Conservation (phyloP, 2,113 vertebrate genomes). For the Kobus ellipsiprymnus region DNA sequence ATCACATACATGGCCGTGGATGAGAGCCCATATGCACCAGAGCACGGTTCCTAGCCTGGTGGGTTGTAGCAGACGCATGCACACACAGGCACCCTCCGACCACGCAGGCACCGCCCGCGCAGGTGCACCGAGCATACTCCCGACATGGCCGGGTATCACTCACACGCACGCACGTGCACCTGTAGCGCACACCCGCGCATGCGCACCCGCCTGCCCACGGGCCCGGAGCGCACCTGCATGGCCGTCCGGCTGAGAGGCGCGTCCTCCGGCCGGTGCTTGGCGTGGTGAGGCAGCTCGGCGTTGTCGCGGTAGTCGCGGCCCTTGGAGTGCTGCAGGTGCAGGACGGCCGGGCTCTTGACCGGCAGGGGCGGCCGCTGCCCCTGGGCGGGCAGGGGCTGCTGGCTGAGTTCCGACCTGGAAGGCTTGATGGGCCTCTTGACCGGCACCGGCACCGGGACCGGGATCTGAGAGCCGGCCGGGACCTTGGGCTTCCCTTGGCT, state of each 20-base stretch:
- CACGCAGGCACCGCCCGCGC: neutral
- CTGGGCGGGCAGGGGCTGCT: neutral
- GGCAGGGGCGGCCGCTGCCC: slow-evolving; percentile 86
- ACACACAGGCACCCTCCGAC: neutral
- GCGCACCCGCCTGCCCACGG: fast-evolving
- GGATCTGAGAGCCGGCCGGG: slow-evolving; percentile 45
- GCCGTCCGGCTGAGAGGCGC: slow-evolving; percentile 68
- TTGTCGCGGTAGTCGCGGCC: slow-evolving; percentile 89
- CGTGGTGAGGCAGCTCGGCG: slow-evolving; percentile 81
- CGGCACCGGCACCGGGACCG: neutral
- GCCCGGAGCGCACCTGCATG: slow-evolving; percentile 62
- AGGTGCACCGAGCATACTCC: neutral
- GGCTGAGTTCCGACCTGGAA: slow-evolving; percentile 83
- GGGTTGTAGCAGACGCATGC: neutral
- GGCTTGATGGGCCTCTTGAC: slow-evolving; percentile 88
- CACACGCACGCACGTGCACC: neutral
- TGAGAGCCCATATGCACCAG: neutral
- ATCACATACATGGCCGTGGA: neutral
- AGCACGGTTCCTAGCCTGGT: neutral
- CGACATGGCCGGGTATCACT: neutral
- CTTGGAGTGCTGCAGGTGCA: slow-evolving; percentile 83
- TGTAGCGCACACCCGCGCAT: fast-evolving
- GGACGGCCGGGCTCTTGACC: slow-evolving; percentile 82
- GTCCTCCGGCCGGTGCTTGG: slow-evolving; percentile 78
- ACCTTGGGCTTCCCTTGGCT: slow-evolving; percentile 78